Conservation (phyloP, 2,113 vertebrate genomes). For the Cromileptes altivelis region DNA sequence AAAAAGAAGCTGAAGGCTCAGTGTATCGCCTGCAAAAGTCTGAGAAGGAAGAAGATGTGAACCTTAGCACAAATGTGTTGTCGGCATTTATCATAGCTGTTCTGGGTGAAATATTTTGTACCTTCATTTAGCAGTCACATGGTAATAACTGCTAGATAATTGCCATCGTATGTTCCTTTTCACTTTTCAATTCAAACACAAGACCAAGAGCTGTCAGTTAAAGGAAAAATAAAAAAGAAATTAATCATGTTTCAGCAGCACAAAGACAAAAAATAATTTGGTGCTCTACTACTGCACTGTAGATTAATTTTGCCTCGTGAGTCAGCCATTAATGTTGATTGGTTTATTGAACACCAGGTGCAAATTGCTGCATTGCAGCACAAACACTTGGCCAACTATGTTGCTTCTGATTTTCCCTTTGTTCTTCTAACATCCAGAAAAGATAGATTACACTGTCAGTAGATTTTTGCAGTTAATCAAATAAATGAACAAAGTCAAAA, state of each 20-base stretch:
- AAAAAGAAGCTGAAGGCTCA: not conserved
- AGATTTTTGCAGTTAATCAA: not conserved
- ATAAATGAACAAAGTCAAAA: not conserved
- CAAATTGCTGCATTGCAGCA: constrained; percentile 27
- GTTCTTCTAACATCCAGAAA: not conserved
- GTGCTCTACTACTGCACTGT: not conserved
- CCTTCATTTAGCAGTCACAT: not conserved
- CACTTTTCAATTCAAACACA: constrained; percentile 3
- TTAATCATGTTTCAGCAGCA: not conserved
- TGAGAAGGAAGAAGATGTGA: not conserved
- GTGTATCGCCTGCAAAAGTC: not conserved
- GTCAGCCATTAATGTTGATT: constrained; percentile 32
- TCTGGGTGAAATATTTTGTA: not conserved
- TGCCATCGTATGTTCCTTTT: not conserved
- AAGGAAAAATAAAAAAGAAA: not conserved
- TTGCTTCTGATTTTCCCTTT: constrained; percentile 18
- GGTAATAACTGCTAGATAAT: not conserved
- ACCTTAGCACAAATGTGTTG: not conserved
- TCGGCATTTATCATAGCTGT: not conserved
- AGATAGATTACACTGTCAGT: not conserved
- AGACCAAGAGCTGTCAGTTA: not conserved
- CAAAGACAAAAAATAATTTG: constrained; percentile 13
- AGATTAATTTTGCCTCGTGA: constrained; percentile 22
- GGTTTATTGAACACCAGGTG: constrained; percentile 35
- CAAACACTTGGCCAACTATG: constrained; percentile 1